These are phyloP conservation scores for Fopius arisanus DNA, from an alignment of 1,140 invertebrate genomes.

Conservation along the genomic window DNA sequence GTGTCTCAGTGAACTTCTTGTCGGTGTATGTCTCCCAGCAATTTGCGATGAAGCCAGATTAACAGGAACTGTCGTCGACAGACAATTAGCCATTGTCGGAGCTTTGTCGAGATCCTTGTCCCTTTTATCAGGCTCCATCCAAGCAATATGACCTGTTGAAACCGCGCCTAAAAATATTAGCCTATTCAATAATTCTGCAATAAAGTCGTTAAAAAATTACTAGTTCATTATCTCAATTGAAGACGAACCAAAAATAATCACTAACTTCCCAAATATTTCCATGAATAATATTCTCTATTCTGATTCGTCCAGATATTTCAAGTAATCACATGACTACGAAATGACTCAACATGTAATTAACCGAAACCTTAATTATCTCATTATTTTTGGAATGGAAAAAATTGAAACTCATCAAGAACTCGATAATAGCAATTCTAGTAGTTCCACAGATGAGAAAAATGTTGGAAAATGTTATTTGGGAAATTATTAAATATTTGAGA, in stretches of 20 bases:
- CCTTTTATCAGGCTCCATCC: slow-evolving; percentile 41
- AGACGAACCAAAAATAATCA: slow-evolving; percentile 36
- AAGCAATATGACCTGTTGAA: slow-evolving; percentile 54
- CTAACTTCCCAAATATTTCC: not conserved
- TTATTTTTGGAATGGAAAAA: no score
- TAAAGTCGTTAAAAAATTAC: no score
- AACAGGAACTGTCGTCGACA: slow-evolving; percentile 75
- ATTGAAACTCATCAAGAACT: no score
- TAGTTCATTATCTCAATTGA: no score
- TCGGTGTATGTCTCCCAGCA: slow-evolving; percentile 72
- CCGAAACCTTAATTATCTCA: no score
- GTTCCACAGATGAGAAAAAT: no score
- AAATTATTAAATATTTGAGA: no score
- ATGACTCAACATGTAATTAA: no score
- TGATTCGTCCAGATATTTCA: not conserved
- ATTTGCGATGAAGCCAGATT: slow-evolving; percentile 71
- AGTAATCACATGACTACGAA: not conserved
- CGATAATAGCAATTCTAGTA: no score
- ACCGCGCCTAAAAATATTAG: slow-evolving; percentile 46
- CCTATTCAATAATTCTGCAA: no score
- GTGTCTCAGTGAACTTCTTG: slow-evolving; percentile 74
- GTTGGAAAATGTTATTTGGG: no score
- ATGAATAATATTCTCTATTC: not conserved
- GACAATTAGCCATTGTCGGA: slow-evolving; percentile 66
- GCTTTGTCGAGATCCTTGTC: slow-evolving; percentile 54